Percentiles rank a stretch among this genome's conserved stretches.
These are phyloP conservation scores for Australoheros facetus DNA, from an alignment of 2,797 vertebrate species.

Conservation along the genomic window DNA sequence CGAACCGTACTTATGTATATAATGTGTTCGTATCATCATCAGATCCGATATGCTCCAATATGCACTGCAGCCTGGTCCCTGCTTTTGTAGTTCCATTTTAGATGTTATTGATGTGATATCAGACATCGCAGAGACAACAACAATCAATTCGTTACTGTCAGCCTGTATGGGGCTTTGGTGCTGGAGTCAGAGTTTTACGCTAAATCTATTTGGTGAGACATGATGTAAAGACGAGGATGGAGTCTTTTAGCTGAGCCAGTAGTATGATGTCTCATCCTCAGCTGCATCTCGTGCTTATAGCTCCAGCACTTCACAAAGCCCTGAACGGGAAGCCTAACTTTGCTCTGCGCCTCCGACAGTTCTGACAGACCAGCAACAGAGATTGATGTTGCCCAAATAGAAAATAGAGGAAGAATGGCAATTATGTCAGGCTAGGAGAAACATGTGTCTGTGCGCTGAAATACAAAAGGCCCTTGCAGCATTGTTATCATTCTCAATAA, in stretches of 20 bases:
- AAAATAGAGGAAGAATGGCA: constrained; percentile 85
- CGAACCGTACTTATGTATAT: constrained; percentile 1
- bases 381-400: constrained; percentile 85
- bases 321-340: constrained; percentile 68
- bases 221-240: constrained; percentile 63
- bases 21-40: constrained; percentile 46
- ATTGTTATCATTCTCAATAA: constrained; percentile 85
- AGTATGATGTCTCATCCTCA: constrained; percentile 73
- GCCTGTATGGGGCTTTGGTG: constrained; percentile 49
- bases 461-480: constrained; percentile 73
- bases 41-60: constrained; percentile 30
- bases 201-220: constrained; percentile 66
- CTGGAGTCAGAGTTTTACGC: constrained; percentile 69
- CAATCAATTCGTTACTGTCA: constrained; percentile 73
- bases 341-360: constrained; percentile 72
- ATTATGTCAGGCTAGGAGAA: constrained; percentile 84
- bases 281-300: constrained; percentile 69
- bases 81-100: constrained; percentile 37
- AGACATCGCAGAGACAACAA: constrained; percentile 58
- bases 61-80: constrained; percentile 34
- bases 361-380: constrained; percentile 82
- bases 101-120: constrained; percentile 58
- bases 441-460: constrained; percentile 79
- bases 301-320: constrained; percentile 69
- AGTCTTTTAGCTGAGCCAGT: constrained; percentile 70